phyloP scores from a whole-genome alignment of 2,113 vertebrate species.

The Brachypteracias leptosomus region DNA sequence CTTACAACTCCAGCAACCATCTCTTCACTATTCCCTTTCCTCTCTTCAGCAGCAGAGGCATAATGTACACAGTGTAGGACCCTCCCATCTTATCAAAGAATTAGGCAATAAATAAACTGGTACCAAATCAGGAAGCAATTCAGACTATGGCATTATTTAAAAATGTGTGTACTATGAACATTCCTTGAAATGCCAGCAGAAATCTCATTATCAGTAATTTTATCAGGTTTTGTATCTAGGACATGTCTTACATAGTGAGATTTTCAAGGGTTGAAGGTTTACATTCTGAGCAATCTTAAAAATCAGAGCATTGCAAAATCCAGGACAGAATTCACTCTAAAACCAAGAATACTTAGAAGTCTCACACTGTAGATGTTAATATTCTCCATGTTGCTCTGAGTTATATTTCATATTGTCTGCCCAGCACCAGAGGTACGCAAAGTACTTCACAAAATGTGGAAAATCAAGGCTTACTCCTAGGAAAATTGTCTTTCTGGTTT shows the following conservation, averaged over 20 bases:
- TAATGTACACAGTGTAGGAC: neutral
- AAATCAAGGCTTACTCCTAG: neutral
- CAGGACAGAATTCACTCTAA: neutral
- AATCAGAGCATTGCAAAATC: neutral
- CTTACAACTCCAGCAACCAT: neutral
- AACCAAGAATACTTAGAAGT: neutral
- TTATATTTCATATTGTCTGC: neutral
- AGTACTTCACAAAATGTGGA: neutral
- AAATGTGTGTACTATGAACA: neutral
- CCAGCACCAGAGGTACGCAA: neutral
- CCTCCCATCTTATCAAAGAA: neutral
- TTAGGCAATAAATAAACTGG: neutral
- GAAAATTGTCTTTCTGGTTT: neutral
- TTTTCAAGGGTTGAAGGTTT: neutral
- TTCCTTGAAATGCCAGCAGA: conserved; percentile 26
- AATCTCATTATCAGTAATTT: neutral
- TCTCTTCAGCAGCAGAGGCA: neutral
- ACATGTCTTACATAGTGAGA: neutral
- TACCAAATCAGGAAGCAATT: conserved; percentile 26
- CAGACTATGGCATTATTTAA: neutral
- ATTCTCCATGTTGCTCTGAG: neutral
- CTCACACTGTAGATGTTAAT: neutral
- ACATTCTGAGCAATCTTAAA: neutral
- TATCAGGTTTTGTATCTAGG: neutral
- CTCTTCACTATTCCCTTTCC: neutral